A percentile compares a stretch with the other conserved stretches of the same genome.
phyloP scores from a whole-genome alignment of 2,888 invertebrate species.

The Leptinotarsa haldemani region DNA sequence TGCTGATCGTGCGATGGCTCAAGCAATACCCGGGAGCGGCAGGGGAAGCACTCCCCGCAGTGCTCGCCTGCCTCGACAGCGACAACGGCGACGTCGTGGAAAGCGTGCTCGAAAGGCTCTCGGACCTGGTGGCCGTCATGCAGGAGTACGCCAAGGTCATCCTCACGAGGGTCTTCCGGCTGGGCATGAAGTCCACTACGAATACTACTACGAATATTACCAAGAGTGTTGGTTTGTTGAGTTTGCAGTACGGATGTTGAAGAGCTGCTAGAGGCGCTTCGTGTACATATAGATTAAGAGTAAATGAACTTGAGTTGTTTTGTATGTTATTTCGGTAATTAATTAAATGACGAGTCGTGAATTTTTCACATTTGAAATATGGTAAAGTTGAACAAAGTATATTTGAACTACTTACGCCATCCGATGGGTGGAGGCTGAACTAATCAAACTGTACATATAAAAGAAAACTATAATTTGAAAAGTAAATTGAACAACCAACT shows the following conservation, averaged over 20 bases:
- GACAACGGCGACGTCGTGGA: slow-evolving; percentile 82
- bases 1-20: slow-evolving; percentile 77
- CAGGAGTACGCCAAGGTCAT: slow-evolving; percentile 87
- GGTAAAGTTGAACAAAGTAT: no score
- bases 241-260: slow-evolving; percentile 84
- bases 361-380: no score
- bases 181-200: slow-evolving; percentile 83
- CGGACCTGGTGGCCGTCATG: slow-evolving; percentile 84
- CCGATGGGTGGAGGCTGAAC: no score
- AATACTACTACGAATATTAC: slow-evolving; percentile 83
- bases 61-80: slow-evolving; percentile 85
- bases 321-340: no score
- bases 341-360: no score
- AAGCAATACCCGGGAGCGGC: slow-evolving; percentile 72
- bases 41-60: slow-evolving; percentile 77
- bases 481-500: no score
- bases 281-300: slow-evolving; percentile 4
- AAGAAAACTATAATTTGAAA: no score
- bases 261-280: background rate
- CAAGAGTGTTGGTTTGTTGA: slow-evolving; percentile 83
- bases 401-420: no score
- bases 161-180: slow-evolving; percentile 82
- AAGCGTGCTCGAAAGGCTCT: slow-evolving; percentile 83
- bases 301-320: background rate
- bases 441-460: no score